These are phyloP conservation scores for Mus pahari DNA, from an alignment of 2,113 vertebrate genomes.

Conservation along the genomic window DNA sequence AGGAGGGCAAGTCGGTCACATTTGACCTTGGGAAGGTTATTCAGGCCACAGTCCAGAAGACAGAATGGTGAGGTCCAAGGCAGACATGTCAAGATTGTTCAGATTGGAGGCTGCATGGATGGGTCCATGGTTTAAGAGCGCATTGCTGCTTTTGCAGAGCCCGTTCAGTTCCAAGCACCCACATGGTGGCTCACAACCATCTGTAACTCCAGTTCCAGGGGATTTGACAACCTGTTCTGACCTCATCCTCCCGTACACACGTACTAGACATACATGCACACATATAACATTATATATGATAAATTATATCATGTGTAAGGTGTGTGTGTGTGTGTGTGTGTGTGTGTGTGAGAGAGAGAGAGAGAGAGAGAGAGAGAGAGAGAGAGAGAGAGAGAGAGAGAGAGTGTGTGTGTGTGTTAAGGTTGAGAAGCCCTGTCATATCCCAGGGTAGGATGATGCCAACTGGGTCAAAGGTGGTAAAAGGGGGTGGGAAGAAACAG, in stretches of 20 bases:
- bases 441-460: not conserved
- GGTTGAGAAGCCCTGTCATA: not conserved
- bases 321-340: no score
- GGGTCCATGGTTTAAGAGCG: not conserved
- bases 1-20: not conserved
- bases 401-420: not conserved
- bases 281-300: not conserved
- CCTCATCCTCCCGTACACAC: not conserved
- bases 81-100: not conserved
- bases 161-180: not conserved
- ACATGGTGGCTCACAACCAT: not conserved
- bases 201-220: not conserved
- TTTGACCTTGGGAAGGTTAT: not conserved
- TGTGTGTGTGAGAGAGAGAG: no score
- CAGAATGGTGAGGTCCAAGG: not conserved
- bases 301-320: not conserved
- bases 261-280: not conserved
- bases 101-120: not conserved
- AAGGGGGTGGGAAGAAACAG: not conserved
- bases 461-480: not conserved
- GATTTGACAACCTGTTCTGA: not conserved
- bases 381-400: no score
- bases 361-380: no score
- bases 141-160: not conserved
- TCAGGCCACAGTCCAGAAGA: not conserved